These are phyloP conservation scores for Atta texana DNA, from an alignment of 1,140 invertebrate genomes.

Conservation along the genomic window DNA sequence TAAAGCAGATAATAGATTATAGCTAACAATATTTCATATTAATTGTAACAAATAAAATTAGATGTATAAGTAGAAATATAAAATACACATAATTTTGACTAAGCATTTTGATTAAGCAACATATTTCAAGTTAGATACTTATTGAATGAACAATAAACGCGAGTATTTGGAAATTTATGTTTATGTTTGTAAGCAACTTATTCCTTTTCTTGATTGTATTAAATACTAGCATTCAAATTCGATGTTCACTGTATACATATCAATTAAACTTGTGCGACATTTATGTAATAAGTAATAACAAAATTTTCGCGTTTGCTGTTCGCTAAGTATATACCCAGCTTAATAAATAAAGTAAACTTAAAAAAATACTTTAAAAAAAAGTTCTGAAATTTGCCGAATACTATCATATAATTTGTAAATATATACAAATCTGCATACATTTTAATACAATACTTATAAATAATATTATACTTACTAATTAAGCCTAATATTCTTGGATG, in stretches of 20 bases:
- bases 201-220: no score
- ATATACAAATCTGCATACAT: conserved; percentile 6
- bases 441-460: background rate
- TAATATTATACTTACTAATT: conserved; percentile 76
- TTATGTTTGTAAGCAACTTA: no score
- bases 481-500: conserved; percentile 78
- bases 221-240: no score
- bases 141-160: no score
- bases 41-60: background rate
- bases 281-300: no score
- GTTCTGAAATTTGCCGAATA: background rate
- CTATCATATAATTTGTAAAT: background rate
- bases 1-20: conserved; percentile 6
- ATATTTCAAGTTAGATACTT: background rate
- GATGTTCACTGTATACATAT: no score
- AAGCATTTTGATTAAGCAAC: background rate
- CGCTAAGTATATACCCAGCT: no score
- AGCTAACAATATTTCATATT: background rate
- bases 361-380: conserved; percentile 27
- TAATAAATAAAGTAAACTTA: no score
- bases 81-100: background rate
- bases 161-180: no score
- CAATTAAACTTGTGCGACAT: no score
- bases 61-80: background rate
- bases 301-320: no score